Base-by-base conservation (phyloP, 2,888 invertebrate genomes). In the Dryomyza anilis region DNA sequence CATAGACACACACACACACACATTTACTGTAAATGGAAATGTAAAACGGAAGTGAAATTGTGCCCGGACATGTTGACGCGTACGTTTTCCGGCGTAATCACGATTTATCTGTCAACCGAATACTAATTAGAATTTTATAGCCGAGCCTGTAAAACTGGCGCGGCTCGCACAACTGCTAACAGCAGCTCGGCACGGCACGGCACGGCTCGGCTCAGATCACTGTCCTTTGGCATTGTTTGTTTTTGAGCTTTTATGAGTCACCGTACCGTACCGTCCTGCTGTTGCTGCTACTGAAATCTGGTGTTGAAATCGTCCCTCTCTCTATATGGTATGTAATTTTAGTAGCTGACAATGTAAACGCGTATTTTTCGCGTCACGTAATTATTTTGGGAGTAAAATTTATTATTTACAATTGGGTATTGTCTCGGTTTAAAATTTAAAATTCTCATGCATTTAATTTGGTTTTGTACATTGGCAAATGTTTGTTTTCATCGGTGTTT, bases 51-150 rank as follows among this genome's bases (percentile, higher is more conserved):
- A 63, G 69, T 74, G 69, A 77, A 68, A 73, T 76, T 77, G 78
- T 73, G 76, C 76, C 76, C 74, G 76, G 75, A 76, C 78, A 73
- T 78, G 73, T 75, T 78, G 74, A 74, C 73, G 75, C 70, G 76
- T 76, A 74, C 72, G 77, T 77, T 79, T 79, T 80, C 80, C 77
- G 75, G 76, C 81, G 80, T 80, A 79, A 80, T 79, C 79, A 80
- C 80, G 81, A 81, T 82, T 81, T 81, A 81, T 80, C 81, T 80
- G 80, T 81, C 81, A 81, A 80, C 82, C 76, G 81, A 81, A 81
- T 81, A 82, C 81, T 81, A 81, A 81, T 81, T 81, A 82, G 80
- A 81, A 77, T 82, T 81, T 79, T 80, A 80, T 78, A 21, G 61
- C 43, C 30, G 53, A 21, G 5, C 14, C n/a, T n/a, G n/a, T n/a